Evolutionary conservation across 2,797 vertebrate genomes (phyloP).

Genomic region (Eulemur rubriventer): DNA sequence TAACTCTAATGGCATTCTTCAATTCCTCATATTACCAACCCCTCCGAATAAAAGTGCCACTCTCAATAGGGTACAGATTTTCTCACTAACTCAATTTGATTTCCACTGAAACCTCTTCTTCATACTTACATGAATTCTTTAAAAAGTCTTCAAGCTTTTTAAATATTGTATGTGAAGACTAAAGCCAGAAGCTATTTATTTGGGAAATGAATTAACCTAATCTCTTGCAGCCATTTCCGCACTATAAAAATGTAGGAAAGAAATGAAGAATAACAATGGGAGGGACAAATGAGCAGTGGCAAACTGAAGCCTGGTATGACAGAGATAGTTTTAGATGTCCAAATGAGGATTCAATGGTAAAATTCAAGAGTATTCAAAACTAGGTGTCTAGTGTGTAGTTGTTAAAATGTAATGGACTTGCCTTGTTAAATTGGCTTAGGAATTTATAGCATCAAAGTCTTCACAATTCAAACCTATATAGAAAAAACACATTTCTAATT

Average conservation of each 20-base stretch:
- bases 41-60: constrained; percentile 71
- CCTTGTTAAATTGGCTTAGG: constrained; percentile 24
- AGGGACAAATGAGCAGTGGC: constrained; percentile 30
- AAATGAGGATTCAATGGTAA: constrained; percentile 44
- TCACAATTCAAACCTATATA: background rate
- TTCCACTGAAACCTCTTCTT: constrained; percentile 73
- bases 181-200: constrained; percentile 71
- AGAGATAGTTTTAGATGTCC: constrained; percentile 18
- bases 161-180: constrained; percentile 66
- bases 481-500: background rate
- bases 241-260: constrained; percentile 34
- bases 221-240: constrained; percentile 61
- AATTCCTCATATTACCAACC: constrained; percentile 72
- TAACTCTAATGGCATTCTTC: constrained; percentile 73
- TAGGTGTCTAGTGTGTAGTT: background rate
- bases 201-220: constrained; percentile 72
- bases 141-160: constrained; percentile 63
- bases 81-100: constrained; percentile 66
- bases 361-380: constrained; percentile 34
- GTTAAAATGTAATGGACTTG: constrained; percentile 37
- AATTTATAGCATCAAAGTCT: constrained; percentile 35
- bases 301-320: constrained; percentile 32
- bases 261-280: constrained; percentile 46
- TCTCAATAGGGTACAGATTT: constrained; percentile 69
- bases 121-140: constrained; percentile 40